These are phyloP conservation scores for Ceratotherium simum DNA, from an alignment of 2,113 vertebrate genomes.

Conservation along the genomic window DNA sequence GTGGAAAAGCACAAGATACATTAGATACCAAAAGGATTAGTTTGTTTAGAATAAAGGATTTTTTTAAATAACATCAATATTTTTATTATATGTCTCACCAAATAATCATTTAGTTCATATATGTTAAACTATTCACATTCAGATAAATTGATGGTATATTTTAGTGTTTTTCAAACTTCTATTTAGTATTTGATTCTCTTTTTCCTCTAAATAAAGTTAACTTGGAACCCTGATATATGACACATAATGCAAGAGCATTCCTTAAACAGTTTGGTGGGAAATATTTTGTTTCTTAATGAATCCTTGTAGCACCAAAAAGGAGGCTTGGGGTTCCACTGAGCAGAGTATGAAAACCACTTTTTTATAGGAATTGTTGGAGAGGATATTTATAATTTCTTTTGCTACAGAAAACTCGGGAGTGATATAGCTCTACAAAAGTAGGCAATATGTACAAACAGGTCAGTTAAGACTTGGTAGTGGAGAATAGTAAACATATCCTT, in stretches of 20 bases:
- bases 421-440: neutral
- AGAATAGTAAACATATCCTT: neutral
- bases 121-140: neutral
- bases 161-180: neutral
- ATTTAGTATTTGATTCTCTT: neutral
- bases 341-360: neutral
- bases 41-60: neutral
- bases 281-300: neutral
- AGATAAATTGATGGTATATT: neutral
- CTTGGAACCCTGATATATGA: neutral
- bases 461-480: neutral
- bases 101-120: neutral
- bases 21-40: neutral
- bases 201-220: neutral
- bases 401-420: neutral
- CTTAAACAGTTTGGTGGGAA: neutral
- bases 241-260: neutral
- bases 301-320: neutral
- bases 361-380: neutral
- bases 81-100: neutral
- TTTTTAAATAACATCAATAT: neutral
- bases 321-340: neutral
- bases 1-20: neutral
- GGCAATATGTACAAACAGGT: neutral
- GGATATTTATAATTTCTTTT: neutral